Evolutionary conservation across 2,797 vertebrate genomes (phyloP).

Genomic region (Tachyglossus aculeatus): DNA sequence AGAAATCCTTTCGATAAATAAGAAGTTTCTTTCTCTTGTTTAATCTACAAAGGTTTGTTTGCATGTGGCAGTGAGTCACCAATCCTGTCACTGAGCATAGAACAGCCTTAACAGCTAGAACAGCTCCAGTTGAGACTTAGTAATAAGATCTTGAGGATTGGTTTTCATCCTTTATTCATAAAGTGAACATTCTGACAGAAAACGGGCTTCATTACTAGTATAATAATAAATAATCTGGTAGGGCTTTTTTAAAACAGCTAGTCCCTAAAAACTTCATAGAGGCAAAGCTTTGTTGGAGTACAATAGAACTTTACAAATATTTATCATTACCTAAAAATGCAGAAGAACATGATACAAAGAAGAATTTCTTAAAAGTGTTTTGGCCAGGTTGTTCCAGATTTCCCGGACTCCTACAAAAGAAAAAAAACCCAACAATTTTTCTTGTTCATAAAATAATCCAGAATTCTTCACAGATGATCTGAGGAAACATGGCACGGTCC

Average conservation of each 20-base stretch:
- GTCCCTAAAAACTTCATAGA: background rate
- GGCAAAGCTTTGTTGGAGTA: background rate
- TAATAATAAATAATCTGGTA: background rate
- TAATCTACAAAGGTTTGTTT: conserved; percentile 32
- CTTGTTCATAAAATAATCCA: too few relatives aligned
- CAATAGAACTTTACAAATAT: background rate
- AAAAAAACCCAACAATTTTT: too few relatives aligned
- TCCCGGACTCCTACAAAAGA: too few relatives aligned
- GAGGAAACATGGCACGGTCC: too few relatives aligned
- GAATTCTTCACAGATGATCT: too few relatives aligned
- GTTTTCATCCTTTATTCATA: background rate
- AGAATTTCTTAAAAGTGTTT: too few relatives aligned
- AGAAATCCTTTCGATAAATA: conserved; percentile 39
- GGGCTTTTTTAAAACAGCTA: too few relatives aligned
- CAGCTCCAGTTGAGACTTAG: background rate
- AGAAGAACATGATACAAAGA: too few relatives aligned
- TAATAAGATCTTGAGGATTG: background rate
- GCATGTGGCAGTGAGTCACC: conserved; percentile 1
- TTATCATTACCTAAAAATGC: too few relatives aligned
- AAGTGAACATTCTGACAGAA: background rate
- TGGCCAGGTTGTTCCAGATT: too few relatives aligned
- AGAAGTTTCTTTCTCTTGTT: conserved; percentile 24
- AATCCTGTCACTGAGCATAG: background rate
- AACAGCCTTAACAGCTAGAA: conserved; percentile 15
- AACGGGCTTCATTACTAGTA: background rate